phyloP scores from a whole-genome alignment of 1,140 invertebrate species.

The Apolygus lucorum region DNA sequence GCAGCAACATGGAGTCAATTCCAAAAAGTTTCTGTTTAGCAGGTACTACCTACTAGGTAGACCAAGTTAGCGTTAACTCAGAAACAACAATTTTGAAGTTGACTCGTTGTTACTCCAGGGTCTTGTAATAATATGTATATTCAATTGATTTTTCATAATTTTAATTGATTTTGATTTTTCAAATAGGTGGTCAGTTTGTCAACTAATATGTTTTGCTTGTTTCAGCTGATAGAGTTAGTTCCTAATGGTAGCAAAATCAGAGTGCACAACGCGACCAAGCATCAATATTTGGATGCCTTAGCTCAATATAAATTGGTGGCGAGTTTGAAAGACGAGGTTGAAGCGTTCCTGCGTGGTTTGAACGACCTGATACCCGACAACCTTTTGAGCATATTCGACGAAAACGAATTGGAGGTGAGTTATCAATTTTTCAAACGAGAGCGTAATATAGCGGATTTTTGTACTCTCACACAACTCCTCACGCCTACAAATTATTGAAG shows the following conservation, averaged over 20 bases:
- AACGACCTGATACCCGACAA: constrained; percentile 87
- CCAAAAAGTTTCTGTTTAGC: too few species aligned
- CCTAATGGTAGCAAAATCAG: constrained; percentile 58
- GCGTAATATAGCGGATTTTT: too few species aligned
- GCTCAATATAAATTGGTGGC: constrained; percentile 79
- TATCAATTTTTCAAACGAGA: too few species aligned
- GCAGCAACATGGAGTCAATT: too few species aligned
- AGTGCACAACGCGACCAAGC: constrained; percentile 69
- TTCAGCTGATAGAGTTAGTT: constrained; percentile 57
- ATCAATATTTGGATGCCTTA: constrained; percentile 77
- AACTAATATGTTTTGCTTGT: too few species aligned
- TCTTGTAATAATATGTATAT: not conserved
- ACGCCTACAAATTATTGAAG: too few species aligned
- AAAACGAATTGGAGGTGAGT: constrained; percentile 86
- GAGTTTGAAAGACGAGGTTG: constrained; percentile 72
- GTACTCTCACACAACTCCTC: too few species aligned
- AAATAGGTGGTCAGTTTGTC: too few species aligned
- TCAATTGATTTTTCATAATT: not conserved
- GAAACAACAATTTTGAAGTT: too few species aligned
- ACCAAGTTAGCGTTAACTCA: too few species aligned
- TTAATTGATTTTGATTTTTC: not conserved
- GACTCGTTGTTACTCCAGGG: too few species aligned
- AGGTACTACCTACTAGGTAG: too few species aligned
- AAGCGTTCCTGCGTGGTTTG: constrained; percentile 79
- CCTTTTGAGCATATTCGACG: constrained; percentile 88